A percentile compares a stretch with the other conserved stretches of the same genome.
phyloP scores from a whole-genome alignment of 2,113 vertebrate species.

The Anoplopoma fimbria region DNA sequence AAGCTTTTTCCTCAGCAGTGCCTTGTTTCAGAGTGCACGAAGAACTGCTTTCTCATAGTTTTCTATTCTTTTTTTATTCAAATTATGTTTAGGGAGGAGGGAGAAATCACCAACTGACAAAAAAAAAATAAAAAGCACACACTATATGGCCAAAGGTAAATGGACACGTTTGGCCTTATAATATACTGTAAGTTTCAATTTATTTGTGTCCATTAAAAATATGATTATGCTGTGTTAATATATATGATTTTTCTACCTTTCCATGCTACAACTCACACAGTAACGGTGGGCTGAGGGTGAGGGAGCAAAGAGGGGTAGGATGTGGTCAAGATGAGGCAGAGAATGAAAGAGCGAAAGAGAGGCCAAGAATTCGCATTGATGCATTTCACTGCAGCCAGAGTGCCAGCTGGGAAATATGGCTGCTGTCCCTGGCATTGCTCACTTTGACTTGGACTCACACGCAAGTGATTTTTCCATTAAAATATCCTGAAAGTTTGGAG shows the following conservation, averaged over 20 bases:
- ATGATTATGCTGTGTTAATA: neutral
- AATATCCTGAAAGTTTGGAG: neutral
- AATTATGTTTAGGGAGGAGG: neutral
- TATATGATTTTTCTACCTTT: neutral
- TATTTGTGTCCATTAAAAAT: conserved; percentile 2
- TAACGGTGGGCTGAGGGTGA: conserved; percentile 12
- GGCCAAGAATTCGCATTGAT: conserved; percentile 46
- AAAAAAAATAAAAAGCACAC: neutral
- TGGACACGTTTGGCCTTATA: neutral
- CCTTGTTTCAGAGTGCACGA: neutral
- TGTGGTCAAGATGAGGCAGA: conserved; percentile 34
- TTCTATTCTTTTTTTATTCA: accelerated
- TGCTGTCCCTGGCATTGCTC: conserved; percentile 31
- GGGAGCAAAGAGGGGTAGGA: neutral
- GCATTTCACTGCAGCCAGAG: conserved; percentile 40
- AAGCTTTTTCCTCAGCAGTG: neutral
- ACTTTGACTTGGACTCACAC: conserved; percentile 58
- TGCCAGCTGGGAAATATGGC: conserved; percentile 58
- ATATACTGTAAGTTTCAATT: neutral
- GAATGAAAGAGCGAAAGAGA: conserved; percentile 10
- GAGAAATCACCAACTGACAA: neutral
- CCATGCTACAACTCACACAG: neutral
- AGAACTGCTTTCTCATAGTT: neutral
- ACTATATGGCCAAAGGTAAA: neutral
- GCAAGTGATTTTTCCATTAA: conserved; percentile 7